Base-by-base conservation (phyloP, 2,888 invertebrate genomes). In the Trissoscelio sp. region DNA sequence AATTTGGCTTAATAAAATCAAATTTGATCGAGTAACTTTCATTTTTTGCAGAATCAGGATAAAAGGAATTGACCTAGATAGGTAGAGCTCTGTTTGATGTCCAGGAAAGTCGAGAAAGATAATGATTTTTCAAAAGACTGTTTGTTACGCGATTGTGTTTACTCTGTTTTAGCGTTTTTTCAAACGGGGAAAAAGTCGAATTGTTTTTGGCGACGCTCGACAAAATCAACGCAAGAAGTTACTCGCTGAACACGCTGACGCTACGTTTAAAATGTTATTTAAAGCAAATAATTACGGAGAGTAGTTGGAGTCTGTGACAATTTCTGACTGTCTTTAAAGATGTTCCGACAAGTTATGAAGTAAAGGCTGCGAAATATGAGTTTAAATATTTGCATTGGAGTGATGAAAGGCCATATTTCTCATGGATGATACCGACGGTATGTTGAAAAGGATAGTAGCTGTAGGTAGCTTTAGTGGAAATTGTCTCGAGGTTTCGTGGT, bases 371-470 rank as follows among this genome's bases (percentile, higher is more conserved):
- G 42, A 67, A 79, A 72, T 55, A 69, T 62, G 67, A 67, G 66
- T 79, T 75, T 77, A 79, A 82, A 82, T 82, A 82, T 82, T 82
- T 79, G 70, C 64, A 42, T 51, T 53, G 22, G 72, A 64, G 72
- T 62, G 70, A 82, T 77, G 75, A 79, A 72, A 82, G 79, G 16
- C 53, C 51, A 72, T 75, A 79, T 67, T 74, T 82, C 62, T 75
- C 67, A 60, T 67, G 44, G 66, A 64, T 34, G 37, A 62, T 28
- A 39, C 22, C 44, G 42, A 62, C 44, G 70, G 66, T 64, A 69
- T 78, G 78, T 58, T 78, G 42, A 73, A 78, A 74, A 66, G 62
- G 42, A 64, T 66, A 53, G 58, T 72, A 77, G 60, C 39, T 51
- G 69, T 3, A 24, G 37, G 60, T 34, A 67, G 60, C 66, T 74